Percentiles rank a stretch among this genome's conserved stretches.
Conservation (phyloP, 2,797 vertebrate species). For the Simalia tracyae region DNA sequence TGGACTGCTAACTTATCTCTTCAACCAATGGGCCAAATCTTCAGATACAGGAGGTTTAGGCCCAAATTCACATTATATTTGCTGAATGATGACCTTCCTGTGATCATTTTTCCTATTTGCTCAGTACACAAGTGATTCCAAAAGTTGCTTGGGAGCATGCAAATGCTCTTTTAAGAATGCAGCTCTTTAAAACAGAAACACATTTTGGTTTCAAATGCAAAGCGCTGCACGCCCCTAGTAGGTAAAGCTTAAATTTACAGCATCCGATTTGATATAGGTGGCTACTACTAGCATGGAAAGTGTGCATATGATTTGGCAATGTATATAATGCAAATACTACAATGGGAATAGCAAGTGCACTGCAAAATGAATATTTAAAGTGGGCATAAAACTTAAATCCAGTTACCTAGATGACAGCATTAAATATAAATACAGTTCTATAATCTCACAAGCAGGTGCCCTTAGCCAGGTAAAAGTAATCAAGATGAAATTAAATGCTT, state of each 20-base stretch:
- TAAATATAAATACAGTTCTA: constrained; percentile 51
- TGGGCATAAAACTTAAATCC: neutral
- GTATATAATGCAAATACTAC: neutral
- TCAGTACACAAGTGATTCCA: neutral
- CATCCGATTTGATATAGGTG: neutral
- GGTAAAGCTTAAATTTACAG: neutral
- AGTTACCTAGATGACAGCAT: constrained; percentile 36
- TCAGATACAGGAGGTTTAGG: neutral
- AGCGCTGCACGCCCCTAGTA: no score
- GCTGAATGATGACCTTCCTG: neutral
- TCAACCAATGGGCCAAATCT: neutral
- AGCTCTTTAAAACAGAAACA: neutral
- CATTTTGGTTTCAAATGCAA: neutral
- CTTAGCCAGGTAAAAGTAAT: constrained; percentile 55
- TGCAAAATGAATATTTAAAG: neutral
- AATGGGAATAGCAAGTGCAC: neutral
- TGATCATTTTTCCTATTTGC: neutral
- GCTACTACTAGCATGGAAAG: no score
- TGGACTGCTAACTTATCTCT: neutral
- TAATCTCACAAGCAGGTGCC: constrained; percentile 50
- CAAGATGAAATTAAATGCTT: constrained; percentile 38
- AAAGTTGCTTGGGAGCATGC: neutral
- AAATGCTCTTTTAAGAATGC: neutral
- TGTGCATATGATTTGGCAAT: neutral
- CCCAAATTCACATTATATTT: neutral